Conservation (phyloP, 2,113 vertebrate species). For the Mungos mungo region DNA sequence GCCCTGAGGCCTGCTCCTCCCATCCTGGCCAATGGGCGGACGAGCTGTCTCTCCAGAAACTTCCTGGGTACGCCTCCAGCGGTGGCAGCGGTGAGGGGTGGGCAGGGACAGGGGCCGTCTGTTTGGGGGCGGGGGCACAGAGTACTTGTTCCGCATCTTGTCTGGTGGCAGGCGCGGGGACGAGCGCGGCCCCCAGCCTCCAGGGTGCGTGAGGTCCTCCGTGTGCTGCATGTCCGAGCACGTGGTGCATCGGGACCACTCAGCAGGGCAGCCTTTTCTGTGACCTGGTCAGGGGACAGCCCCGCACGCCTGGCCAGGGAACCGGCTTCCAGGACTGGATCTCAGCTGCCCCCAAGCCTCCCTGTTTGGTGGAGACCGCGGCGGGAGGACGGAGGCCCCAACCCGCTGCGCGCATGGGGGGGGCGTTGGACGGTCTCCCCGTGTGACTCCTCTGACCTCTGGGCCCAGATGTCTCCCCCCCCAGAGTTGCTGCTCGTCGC, state of each 20-base stretch:
- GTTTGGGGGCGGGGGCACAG: neutral
- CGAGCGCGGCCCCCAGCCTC: neutral
- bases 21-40: neutral
- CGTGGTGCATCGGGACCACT: neutral
- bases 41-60: neutral
- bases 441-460: neutral
- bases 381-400: too few relatives aligned
- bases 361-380: neutral
- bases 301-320: neutral
- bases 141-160: neutral
- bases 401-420: too few relatives aligned
- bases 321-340: rapidly evolving
- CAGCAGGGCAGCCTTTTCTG: neutral
- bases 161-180: neutral
- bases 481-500: neutral
- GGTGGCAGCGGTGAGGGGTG: neutral
- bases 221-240: neutral
- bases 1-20: neutral
- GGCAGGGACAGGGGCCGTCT: neutral
- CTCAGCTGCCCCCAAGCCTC: neutral
- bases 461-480: neutral
- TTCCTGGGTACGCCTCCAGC: neutral
- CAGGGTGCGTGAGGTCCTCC: neutral
- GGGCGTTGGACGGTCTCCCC: neutral
- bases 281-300: neutral